Conservation (phyloP, 2,888 invertebrate species). For the Flexamia atlantica region DNA sequence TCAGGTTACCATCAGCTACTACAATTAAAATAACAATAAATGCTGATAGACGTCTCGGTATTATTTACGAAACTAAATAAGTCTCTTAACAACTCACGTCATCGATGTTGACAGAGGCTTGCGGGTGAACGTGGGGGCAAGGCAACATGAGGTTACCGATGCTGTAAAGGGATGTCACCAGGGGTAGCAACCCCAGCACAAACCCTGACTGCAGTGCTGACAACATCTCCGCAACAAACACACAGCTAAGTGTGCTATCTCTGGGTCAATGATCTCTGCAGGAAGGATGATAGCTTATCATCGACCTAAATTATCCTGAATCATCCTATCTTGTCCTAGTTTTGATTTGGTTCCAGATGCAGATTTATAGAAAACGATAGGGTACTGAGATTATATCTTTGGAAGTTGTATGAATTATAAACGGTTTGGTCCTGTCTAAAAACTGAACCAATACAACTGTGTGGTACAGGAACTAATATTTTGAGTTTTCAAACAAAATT, state of each 20-base stretch:
- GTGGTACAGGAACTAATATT: too few species aligned
- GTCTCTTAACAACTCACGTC: neutral
- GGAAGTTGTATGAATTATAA: too few species aligned
- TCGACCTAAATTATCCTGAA: neutral
- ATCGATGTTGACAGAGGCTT: slow-evolving; percentile 7
- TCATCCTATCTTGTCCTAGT: slow-evolving; percentile 12
- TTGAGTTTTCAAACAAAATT: too few species aligned
- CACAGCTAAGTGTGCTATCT: neutral
- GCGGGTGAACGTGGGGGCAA: slow-evolving; percentile 3
- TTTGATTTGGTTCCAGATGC: too few species aligned
- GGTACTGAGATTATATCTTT: too few species aligned
- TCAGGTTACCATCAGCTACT: too few species aligned
- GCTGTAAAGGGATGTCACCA: slow-evolving; percentile 15
- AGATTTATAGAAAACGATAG: too few species aligned
- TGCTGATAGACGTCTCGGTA: too few species aligned
- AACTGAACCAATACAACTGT: too few species aligned
- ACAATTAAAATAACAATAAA: too few species aligned
- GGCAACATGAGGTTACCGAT: slow-evolving; percentile 33
- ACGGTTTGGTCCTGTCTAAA: too few species aligned
- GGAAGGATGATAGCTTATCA: slow-evolving; percentile 37
- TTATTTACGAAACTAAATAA: too few species aligned
- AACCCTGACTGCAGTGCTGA: neutral
- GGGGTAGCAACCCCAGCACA: slow-evolving; percentile 32
- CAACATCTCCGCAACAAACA: neutral
- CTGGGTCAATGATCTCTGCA: slow-evolving; percentile 37